Conservation (phyloP, 2,113 vertebrate genomes). For the Progne subis region DNA sequence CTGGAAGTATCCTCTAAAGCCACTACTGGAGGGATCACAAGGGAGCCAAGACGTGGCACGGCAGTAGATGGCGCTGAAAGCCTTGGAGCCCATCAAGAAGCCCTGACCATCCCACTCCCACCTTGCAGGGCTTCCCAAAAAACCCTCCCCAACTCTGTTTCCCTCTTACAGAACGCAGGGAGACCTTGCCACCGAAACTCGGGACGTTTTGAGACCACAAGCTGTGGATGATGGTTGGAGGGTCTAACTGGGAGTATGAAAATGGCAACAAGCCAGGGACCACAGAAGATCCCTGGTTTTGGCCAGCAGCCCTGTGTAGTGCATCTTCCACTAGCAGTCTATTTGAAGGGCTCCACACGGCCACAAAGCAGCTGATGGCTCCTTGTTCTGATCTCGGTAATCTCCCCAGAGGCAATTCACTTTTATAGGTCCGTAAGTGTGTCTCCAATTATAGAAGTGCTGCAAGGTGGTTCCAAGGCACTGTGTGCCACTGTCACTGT, state of each 20-base stretch:
- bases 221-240: neutral
- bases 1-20: neutral
- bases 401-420: neutral
- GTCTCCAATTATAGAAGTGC: neutral
- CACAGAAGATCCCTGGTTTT: neutral
- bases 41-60: neutral
- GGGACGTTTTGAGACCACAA: too few species aligned
- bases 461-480: neutral
- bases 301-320: neutral
- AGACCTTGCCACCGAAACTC: neutral
- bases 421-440: neutral
- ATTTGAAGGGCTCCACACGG: neutral
- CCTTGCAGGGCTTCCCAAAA: neutral
- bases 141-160: neutral
- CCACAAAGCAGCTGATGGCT: neutral
- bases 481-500: neutral
- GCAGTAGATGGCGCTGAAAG: slow-evolving; percentile 59
- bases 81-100: neutral
- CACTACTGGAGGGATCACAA: neutral
- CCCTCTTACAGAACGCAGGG: neutral
- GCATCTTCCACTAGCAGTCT: neutral
- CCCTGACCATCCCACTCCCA: neutral
- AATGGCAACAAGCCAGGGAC: neutral
- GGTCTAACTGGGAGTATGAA: neutral
- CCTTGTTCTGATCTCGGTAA: neutral